phyloP scores from a whole-genome alignment of 2,797 vertebrate genomes.

The Chelidonichthys spinosus region DNA sequence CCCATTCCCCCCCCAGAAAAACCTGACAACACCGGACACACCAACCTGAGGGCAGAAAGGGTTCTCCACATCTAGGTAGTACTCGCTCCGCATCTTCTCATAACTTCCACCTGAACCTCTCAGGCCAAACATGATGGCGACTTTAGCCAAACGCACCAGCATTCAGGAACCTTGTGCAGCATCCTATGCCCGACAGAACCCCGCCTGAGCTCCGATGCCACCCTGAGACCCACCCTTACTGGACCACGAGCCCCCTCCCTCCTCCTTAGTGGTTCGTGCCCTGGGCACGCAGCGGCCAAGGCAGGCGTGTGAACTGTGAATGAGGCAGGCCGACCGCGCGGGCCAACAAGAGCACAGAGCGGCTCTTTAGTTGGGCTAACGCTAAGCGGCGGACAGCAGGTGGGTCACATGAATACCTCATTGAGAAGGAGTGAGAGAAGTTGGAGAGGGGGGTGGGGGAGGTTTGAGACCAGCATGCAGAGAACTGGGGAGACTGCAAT shows the following conservation, averaged over 20 bases:
- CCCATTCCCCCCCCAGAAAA: not conserved
- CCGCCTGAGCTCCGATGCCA: slow-evolving; percentile 57
- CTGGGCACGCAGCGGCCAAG: slow-evolving; percentile 68
- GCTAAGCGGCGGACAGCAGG: slow-evolving; percentile 84
- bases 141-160: slow-evolving; percentile 81
- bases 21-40: slow-evolving; percentile 27
- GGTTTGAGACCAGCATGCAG: slow-evolving; percentile 40
- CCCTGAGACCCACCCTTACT: slow-evolving; percentile 62
- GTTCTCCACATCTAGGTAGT: slow-evolving; percentile 80
- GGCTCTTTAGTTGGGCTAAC: slow-evolving; percentile 73
- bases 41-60: slow-evolving; percentile 84
- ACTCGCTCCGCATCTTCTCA: slow-evolving; percentile 85
- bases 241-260: slow-evolving; percentile 30
- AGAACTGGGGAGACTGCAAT: slow-evolving; percentile 51
- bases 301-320: slow-evolving; percentile 82
- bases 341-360: slow-evolving; percentile 80
- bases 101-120: slow-evolving; percentile 84
- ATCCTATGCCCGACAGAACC: slow-evolving; percentile 70
- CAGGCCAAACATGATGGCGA: slow-evolving; percentile 87
- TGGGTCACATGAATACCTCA: slow-evolving; percentile 87
- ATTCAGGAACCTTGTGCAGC: slow-evolving; percentile 81
- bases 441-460: slow-evolving; percentile 31
- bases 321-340: slow-evolving; percentile 67
- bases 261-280: slow-evolving; percentile 49
- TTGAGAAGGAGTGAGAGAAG: slow-evolving; percentile 80